These are phyloP conservation scores for Pseudotriccus pelzelni DNA, from an alignment of 2,797 vertebrate genomes.

Conservation along the genomic window DNA sequence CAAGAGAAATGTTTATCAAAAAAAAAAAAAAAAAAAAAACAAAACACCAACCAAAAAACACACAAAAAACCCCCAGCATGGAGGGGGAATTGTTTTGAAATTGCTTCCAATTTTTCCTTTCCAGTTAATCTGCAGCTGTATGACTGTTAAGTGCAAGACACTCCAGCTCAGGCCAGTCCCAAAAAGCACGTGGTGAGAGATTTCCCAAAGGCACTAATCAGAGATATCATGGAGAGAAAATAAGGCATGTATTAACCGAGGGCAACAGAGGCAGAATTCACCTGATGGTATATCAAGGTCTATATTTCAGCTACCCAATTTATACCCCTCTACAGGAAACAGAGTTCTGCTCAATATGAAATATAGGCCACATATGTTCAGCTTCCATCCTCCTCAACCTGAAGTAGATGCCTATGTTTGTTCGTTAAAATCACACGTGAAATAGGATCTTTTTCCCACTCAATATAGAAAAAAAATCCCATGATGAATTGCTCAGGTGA, in stretches of 20 bases:
- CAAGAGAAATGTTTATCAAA: not conserved
- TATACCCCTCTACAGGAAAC: not conserved
- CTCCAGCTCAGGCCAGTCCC: not conserved
- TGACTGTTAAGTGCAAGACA: not conserved
- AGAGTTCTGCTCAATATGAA: rapidly evolving
- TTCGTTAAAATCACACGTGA: not conserved
- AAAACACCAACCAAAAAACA: no score
- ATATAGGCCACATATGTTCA: not conserved
- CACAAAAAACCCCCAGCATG: not conserved
- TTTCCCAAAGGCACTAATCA: not conserved
- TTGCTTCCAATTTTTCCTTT: conserved; percentile 2
- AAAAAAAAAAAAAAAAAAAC: not conserved
- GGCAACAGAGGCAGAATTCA: not conserved
- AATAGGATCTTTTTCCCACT: not conserved
- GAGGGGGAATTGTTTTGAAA: not conserved
- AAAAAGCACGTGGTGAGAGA: not conserved
- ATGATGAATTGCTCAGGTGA: not conserved
- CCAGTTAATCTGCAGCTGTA: not conserved
- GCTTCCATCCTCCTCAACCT: not conserved
- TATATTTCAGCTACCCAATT: not conserved
- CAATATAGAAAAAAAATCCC: not conserved
- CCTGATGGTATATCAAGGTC: not conserved
- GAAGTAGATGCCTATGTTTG: not conserved
- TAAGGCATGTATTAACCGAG: not conserved
- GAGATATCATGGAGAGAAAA: not conserved